phyloP scores from a whole-genome alignment of 2,797 vertebrate genomes.

The Rhodeus uyekii region DNA sequence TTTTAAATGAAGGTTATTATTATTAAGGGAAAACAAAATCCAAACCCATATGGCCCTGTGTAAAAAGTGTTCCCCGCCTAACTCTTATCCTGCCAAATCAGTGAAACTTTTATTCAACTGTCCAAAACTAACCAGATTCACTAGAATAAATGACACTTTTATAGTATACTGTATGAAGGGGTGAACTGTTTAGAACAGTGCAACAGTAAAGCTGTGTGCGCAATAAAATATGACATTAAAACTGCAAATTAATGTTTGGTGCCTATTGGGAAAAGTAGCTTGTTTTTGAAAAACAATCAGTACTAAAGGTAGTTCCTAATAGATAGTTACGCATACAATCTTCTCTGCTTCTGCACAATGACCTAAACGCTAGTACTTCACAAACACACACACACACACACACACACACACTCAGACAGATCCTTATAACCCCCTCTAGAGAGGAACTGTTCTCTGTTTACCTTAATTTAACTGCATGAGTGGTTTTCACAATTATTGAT shows the following conservation, averaged over 20 bases:
- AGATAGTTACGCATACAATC: too few relatives aligned
- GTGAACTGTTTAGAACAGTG: neutral
- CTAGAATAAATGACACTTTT: too few relatives aligned
- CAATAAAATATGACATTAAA: neutral
- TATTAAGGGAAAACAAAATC: too few relatives aligned
- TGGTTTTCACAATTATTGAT: slow-evolving; percentile 46
- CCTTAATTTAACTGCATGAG: slow-evolving; percentile 41
- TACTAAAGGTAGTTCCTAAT: too few relatives aligned
- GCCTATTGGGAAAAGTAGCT: neutral
- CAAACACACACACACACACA: neutral
- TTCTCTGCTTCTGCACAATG: neutral
- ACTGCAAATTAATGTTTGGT: neutral
- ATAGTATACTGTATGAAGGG: neutral
- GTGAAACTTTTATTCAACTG: neutral
- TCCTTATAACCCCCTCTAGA: neutral
- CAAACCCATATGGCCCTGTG: too few relatives aligned
- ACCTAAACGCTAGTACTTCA: neutral
- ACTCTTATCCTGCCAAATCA: too few relatives aligned
- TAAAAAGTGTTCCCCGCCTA: too few relatives aligned
- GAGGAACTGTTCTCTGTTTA: slow-evolving; percentile 11
- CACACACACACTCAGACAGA: neutral
- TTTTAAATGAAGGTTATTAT: too few relatives aligned
- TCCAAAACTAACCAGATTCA: neutral
- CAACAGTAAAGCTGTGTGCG: neutral
- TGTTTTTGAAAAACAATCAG: neutral